Evolutionary conservation across 2,888 invertebrate species (phyloP), one percentile per base, ranked within the genome.

Genomic region (Acrobasis repandana): DNA sequence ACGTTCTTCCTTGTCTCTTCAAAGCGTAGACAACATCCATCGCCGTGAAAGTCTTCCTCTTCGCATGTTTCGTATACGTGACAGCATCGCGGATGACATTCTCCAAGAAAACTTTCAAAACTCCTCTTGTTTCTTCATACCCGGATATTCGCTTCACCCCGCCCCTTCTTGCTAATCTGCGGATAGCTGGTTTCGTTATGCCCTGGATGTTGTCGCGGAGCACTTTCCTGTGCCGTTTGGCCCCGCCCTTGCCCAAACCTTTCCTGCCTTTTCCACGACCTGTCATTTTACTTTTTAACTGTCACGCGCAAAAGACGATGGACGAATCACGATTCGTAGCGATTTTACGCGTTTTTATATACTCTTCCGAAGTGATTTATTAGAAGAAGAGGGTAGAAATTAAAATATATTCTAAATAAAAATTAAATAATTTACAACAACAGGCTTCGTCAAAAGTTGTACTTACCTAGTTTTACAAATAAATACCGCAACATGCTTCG

Each of bases 1-100:
- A 84, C 64, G 96, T 97, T 70, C 96, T 93, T 5, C 96, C 96
- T 86, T 97, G 96, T 57, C 96, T 92, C 80, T 97, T 97, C 76
- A 97, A 83, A n/a, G 96, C 96, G 77, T 97, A 97, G 56, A 97
- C 96, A 11, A 97, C 96, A 72, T 97, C 97, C 97, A 97, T 97
- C 15, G 96, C 96, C 0, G 96, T 97, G 51, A 97, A 96, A 1
- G 97, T 97, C 90, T 97, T 97, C 71, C 97, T 93, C 86, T 97
- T 97, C 43, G 97, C 97, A 79, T 97, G 96, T 78, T 97, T 96
- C 0, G 96, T 97, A 84, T 96, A 97, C 4, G 96, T 96, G 58
- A 96, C 96, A n/a, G 96, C 96, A 78, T 96, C 96, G 51, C 96
- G 93, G 71, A 97, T 96, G 0, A 97, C 96, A 79, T 96, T 96